Evolutionary conservation across 2,113 vertebrate species (phyloP), one percentile per base, ranked within the genome.

Genomic region (Polypterus bichir): DNA sequence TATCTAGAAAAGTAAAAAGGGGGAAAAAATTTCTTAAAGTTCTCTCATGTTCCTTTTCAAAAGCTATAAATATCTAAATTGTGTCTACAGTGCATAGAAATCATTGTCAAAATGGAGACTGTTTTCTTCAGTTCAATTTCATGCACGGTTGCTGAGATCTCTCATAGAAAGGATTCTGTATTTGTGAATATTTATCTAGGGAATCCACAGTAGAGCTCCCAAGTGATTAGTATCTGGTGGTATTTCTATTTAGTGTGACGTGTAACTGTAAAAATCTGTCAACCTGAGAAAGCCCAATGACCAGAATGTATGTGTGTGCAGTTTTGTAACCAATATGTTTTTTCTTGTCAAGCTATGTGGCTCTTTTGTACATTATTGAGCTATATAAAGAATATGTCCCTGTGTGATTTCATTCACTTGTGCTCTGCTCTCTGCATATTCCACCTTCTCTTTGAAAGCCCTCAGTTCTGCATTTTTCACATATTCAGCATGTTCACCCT

Each of bases 51-150:
- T 78, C 81, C 78, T 79, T 85, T 82, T 77, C 65, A 84, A 86
- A 86, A 85, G 79, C 81, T 88, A 85, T 86, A 86, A 86, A 87
- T 88, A 87, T 81, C 84, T 80, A 83, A 87, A 88, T 83, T 86
- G 79, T 85, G 84, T 86, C 79, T 82, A 27, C 27, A 27, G 27
- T 27, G 79, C 78, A 77, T 83, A 83, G 77, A 83, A 86, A 75
- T 86, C 79, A 74, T 73, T 57, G 56, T 81, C 72, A 77, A 81
- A 84, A 83, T 80, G 76, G 79, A 84, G 72, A 73, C 78, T 82
- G 73, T 83, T 86, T 63, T 59, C 85, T 81, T 78, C 73, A 80
- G 82, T 83, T 84, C 81, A 86, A 83, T 88, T 86, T 86, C 83
- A 86, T 86, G 82, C 84, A 83, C 78, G 81, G 75, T 80, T 86